Evolutionary conservation across 2,113 vertebrate genomes (phyloP).

Genomic region (Aegithalos caudatus): DNA sequence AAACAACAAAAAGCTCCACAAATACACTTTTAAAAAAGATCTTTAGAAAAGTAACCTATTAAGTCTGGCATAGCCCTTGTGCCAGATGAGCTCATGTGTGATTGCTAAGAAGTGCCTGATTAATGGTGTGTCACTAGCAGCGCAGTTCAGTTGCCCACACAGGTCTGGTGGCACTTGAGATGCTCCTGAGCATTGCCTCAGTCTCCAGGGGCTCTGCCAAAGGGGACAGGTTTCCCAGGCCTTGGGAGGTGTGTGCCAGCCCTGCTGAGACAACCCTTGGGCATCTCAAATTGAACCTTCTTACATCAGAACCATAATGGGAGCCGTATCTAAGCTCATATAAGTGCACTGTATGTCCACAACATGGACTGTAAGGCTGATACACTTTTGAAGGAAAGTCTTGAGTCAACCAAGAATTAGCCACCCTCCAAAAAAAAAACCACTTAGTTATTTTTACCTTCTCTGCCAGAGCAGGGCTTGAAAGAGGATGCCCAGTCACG

Average conservation of each 20-base stretch:
- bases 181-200: not conserved
- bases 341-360: fast-evolving
- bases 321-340: not conserved
- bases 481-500: not conserved
- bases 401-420: not conserved
- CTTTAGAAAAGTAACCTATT: not conserved
- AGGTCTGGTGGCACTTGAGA: not conserved
- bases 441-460: not conserved
- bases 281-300: not conserved
- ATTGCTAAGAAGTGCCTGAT: not conserved
- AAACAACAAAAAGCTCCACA: not conserved
- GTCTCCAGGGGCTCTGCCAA: not conserved
- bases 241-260: not conserved
- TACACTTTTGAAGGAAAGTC: not conserved
- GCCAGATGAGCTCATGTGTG: not conserved
- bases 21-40: not conserved
- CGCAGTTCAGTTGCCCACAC: not conserved
- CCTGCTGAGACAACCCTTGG: not conserved
- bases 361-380: not conserved
- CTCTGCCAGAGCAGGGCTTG: not conserved
- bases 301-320: fast-evolving
- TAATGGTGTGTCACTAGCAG: not conserved
- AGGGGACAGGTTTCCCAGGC: not conserved
- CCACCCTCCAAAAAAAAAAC: not conserved
- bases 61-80: not conserved